These are phyloP conservation scores for Candidula unifasciata DNA, from an alignment of 2,888 invertebrate species.

Conservation along the genomic window DNA sequence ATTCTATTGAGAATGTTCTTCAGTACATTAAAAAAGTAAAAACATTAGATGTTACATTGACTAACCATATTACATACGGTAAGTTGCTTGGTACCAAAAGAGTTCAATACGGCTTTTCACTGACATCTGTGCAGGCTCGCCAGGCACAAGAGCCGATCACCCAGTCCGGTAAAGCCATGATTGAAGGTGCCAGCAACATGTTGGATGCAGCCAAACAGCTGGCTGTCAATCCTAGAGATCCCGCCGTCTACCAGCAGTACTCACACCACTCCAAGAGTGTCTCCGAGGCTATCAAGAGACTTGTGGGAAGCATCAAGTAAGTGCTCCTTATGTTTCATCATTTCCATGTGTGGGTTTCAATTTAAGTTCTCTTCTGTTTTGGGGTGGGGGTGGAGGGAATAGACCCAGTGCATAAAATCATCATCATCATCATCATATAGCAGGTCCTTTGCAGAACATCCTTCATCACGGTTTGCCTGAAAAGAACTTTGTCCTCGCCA, in stretches of 20 bases:
- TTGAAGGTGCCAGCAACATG: slow-evolving; percentile 93
- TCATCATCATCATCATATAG: too few species aligned
- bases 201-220: slow-evolving; percentile 92
- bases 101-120: too few species aligned
- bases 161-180: slow-evolving; percentile 86
- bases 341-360: neutral
- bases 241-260: slow-evolving; percentile 94
- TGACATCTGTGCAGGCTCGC: slow-evolving; percentile 81
- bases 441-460: too few species aligned
- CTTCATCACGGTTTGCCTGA: too few species aligned
- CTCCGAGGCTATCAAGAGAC: slow-evolving; percentile 95
- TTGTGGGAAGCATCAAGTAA: slow-evolving; percentile 92
- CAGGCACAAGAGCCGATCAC: slow-evolving; percentile 92
- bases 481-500: too few species aligned
- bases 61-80: too few species aligned
- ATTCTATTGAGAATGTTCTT: too few species aligned
- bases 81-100: too few species aligned
- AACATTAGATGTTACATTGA: too few species aligned
- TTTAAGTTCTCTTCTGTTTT: neutral
- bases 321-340: slow-evolving; percentile 13
- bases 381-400: too few species aligned
- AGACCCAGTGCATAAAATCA: neutral
- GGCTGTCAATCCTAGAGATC: slow-evolving; percentile 92
- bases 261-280: slow-evolving; percentile 96
- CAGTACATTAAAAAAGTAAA: too few species aligned